phyloP scores from a whole-genome alignment of 2,888 invertebrate genomes.

The Diogma glabrata region DNA sequence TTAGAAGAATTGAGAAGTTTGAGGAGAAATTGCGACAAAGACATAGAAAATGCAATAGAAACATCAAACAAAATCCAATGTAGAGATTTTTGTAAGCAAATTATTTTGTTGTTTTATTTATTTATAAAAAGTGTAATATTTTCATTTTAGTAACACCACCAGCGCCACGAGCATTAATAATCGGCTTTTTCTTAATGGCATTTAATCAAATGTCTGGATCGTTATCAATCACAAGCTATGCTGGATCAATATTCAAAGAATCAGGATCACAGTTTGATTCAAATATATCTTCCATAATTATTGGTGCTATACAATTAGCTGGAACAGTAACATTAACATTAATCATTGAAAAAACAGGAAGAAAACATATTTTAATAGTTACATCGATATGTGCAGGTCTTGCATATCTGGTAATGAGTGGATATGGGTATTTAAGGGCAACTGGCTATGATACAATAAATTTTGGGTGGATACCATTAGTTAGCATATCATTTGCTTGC shows the following conservation, averaged over 20 bases:
- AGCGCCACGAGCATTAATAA: conserved; percentile 27
- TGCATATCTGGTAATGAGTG: conserved; percentile 25
- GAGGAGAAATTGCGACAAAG: neutral
- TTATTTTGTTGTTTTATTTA: neutral
- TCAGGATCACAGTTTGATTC: conserved; percentile 31
- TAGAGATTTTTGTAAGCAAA: neutral
- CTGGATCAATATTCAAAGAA: conserved; percentile 30
- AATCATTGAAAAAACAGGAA: conserved; percentile 28
- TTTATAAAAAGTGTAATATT: neutral
- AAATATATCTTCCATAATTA: neutral
- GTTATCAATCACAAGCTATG: conserved; percentile 33
- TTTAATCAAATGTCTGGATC: conserved; percentile 32
- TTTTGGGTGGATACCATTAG: conserved; percentile 27
- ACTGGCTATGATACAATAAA: conserved; percentile 18
- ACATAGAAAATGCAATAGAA: neutral
- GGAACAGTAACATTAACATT: conserved; percentile 27
- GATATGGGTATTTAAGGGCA: conserved; percentile 22
- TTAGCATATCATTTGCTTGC: conserved; percentile 26
- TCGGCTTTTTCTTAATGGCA: conserved; percentile 28
- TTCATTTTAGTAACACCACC: conserved; percentile 23
- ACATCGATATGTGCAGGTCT: conserved; percentile 26
- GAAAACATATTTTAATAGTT: conserved; percentile 27
- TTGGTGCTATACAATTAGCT: conserved; percentile 22
- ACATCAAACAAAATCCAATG: neutral
- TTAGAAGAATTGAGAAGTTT: neutral